Evolutionary conservation across 2,888 invertebrate genomes (phyloP).

Genomic region (Ectemnius continuus): DNA sequence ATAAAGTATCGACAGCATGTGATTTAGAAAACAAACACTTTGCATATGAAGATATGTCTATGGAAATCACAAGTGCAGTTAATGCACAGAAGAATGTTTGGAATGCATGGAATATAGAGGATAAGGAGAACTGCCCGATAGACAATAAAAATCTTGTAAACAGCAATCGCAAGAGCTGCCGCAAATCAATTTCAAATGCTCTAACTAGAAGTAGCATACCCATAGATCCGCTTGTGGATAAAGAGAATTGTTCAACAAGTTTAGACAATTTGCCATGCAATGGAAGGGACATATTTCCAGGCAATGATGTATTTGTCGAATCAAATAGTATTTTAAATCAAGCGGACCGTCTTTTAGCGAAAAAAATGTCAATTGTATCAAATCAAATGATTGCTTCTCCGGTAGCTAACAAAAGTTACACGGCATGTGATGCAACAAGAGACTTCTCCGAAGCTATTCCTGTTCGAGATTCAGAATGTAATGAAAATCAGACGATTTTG

Average conservation of each 20-base stretch:
- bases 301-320: neutral
- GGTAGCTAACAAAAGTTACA: too few species aligned
- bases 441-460: too few species aligned
- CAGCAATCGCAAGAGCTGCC: too few species aligned
- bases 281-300: conserved; percentile 25
- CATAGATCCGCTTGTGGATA: neutral
- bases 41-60: conserved; percentile 15
- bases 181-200: too few species aligned
- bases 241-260: conserved; percentile 15
- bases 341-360: neutral
- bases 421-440: too few species aligned
- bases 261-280: conserved; percentile 4
- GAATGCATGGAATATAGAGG: too few species aligned
- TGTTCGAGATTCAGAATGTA: neutral
- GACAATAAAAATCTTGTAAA: too few species aligned
- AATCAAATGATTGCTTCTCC: too few species aligned
- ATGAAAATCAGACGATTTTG: neutral
- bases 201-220: neutral
- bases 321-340: neutral
- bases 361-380: too few species aligned
- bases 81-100: too few species aligned
- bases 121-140: too few species aligned
- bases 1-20: neutral
- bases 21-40: neutral
- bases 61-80: conserved; percentile 26